Evolutionary conservation across 2,113 vertebrate species (phyloP), one percentile per base, ranked within the genome.

Genomic region (Strigops habroptila): DNA sequence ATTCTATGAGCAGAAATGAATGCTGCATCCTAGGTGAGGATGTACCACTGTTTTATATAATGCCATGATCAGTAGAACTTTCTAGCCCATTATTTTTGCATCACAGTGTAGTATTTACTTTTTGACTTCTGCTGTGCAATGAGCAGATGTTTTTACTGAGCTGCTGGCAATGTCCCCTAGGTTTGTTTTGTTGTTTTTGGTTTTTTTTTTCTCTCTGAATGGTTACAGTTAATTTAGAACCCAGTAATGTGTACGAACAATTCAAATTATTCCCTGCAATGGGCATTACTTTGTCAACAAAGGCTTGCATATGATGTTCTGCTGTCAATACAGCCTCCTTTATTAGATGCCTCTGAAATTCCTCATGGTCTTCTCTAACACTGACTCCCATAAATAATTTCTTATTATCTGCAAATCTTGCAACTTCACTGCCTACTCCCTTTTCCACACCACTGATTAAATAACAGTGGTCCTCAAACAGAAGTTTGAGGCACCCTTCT

Each of bases 141-240:
- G 74, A 96, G 63, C 97, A 97, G 97, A 97, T 97, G 95, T 94
- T 96, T 96, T 86, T 65, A 81, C 65, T 60, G 83, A 96, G 92
- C 86, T 95, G 86, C 77, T 92, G 91, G 87, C 94, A 93, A 93
- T 64, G 27, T 81, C 53, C 93, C 85, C 44, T 41, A 82, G 63
- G 55, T 77, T 91, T 53, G 43, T 17, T 15, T 43, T 82, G 27
- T 5, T 53, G 17, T 62, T 62, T 23, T 4, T 60, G 16, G 15
- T 78, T 63, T 71, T 84, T 73, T 94, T 86, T 88, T 91, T 90
- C 82, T 90, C 82, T 69, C 88, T 93, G 64, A 97, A 94, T 88
- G 82, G 60, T 81, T 95, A 62, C 74, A 93, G 86, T 93, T 88
- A 91, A 82, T 96, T 97, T 94, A 95, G 92, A 97, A 85, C 41